Evolutionary conservation across 2,113 vertebrate genomes (phyloP).

Genomic region (Clinocottus analis): DNA sequence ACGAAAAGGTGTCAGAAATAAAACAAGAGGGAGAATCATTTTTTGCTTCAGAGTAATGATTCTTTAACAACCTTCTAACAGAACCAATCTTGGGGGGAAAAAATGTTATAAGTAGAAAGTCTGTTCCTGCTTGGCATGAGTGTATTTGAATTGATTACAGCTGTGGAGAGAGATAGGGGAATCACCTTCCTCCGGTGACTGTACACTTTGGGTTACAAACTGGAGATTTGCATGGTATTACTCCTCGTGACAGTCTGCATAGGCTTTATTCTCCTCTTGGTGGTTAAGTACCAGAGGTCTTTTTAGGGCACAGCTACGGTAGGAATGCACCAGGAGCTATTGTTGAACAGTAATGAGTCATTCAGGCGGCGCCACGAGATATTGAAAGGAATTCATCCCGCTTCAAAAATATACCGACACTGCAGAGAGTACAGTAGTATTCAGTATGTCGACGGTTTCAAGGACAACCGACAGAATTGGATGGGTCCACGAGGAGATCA

Average conservation of each 20-base stretch:
- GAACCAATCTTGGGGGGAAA: constrained; percentile 57
- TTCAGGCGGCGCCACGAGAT: constrained; percentile 36
- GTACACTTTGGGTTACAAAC: constrained; percentile 63
- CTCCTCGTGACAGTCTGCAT: constrained; percentile 34
- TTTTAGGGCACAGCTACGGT: constrained; percentile 42
- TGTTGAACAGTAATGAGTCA: constrained; percentile 59
- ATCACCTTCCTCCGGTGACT: constrained; percentile 61
- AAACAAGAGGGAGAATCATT: constrained; percentile 24
- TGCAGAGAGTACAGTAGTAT: constrained; percentile 15
- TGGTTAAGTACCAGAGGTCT: constrained; percentile 55
- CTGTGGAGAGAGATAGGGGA: constrained; percentile 62
- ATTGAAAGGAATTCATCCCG: constrained; percentile 23
- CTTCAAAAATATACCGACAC: constrained; percentile 40
- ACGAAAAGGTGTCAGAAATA: background rate
- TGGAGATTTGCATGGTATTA: constrained; percentile 74
- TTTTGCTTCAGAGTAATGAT: constrained; percentile 49
- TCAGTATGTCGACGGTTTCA: constrained; percentile 26
- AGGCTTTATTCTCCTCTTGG: constrained; percentile 56
- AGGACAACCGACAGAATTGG: constrained; percentile 1
- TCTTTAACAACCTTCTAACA: constrained; percentile 48
- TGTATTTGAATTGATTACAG: constrained; percentile 68
- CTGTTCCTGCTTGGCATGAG: constrained; percentile 41
- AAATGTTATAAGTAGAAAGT: constrained; percentile 45
- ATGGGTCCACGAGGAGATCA: background rate
- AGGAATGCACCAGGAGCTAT: constrained; percentile 44